Percentiles rank a stretch among this genome's conserved stretches.
These are phyloP conservation scores for Pachymerium ferrugineum DNA, from an alignment of 2,888 invertebrate genomes.

Conservation along the genomic window DNA sequence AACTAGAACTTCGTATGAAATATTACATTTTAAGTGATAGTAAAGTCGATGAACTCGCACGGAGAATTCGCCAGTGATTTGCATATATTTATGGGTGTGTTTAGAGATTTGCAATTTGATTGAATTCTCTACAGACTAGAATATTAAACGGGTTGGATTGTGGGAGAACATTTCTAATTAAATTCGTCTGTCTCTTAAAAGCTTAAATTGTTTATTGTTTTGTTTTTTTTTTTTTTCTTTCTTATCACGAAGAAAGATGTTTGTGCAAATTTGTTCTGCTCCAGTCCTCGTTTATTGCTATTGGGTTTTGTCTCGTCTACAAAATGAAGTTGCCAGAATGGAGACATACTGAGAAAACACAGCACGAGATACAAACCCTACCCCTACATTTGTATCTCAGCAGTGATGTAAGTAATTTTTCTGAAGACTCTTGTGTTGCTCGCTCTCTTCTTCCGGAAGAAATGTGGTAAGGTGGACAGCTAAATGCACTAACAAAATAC, in stretches of 20 bases:
- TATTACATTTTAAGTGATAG: too few relatives aligned
- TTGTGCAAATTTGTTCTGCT: conserved; percentile 14
- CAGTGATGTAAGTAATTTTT: conserved; percentile 10
- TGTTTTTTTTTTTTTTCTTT: neutral
- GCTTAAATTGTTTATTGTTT: too few relatives aligned
- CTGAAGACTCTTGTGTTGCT: neutral
- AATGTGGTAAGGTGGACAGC: neutral
- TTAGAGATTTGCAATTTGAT: too few relatives aligned
- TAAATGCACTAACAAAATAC: conserved; percentile 16
- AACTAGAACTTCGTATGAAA: too few relatives aligned
- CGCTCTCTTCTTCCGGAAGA: neutral
- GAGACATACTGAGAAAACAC: neutral
- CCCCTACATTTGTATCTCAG: neutral
- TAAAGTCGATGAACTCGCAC: too few relatives aligned
- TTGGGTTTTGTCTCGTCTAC: neutral
- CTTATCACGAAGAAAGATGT: conserved; percentile 6
- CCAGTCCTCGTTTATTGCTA: conserved; percentile 4
- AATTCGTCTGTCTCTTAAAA: too few relatives aligned
- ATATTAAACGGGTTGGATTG: too few relatives aligned
- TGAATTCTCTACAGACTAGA: too few relatives aligned
- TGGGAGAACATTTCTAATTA: too few relatives aligned
- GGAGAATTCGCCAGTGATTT: too few relatives aligned
- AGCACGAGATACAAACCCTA: neutral
- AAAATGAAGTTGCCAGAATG: conserved; percentile 6
- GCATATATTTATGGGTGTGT: too few relatives aligned